Evolutionary conservation across 1,140 invertebrate genomes (phyloP), one percentile per base, ranked within the genome.

Genomic region (Neodiprion virginianus): DNA sequence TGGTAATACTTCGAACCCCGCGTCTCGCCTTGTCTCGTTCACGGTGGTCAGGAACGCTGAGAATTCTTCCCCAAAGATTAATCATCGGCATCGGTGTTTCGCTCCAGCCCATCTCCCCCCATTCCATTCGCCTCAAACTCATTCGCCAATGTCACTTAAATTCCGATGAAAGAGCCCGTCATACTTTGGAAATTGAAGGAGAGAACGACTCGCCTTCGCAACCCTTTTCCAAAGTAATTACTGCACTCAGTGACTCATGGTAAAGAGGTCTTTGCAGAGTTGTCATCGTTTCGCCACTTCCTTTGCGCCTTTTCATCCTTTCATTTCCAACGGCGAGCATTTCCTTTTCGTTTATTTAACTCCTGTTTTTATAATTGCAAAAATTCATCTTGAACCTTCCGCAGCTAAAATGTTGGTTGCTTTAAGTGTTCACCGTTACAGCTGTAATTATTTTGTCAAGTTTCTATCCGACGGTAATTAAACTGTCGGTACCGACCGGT

Each of bases 101-200:
- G 28, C 28, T 0, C 28, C 28, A 40, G 1, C 28, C 28, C 28
- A 40, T 40, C 28, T 5, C 28, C 28, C 28, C 28, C 28, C 28
- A 40, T 5, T 5, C 28, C 28, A 7, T 61, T 0, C 53, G 53
- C n/a, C 53, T 4, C n/a, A 61, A 4, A 7, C 53, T 14, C 11
- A 17, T 8, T 61, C 53, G 4, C 53, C 53, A 61, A 61, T 61
- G 11, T 61, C n/a, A 61, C 53, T 61, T 17, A 17, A 17, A 61
- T 61, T 61, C 53, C 53, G n/a, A 61, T 61, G 53, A 61, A 61
- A 61, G 53, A 40, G 2, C 53, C 53, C 5, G 5, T 61, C 53
- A 61, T 61, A 61, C 53, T 61, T 61, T 61, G 53, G n/a, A 61
- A 61, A 61, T 61, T 61, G n/a, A 61, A 61, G 53, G 53, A 12